These are phyloP conservation scores for Malurus leucopterus DNA, from an alignment of 2,797 vertebrate species.

Conservation along the genomic window DNA sequence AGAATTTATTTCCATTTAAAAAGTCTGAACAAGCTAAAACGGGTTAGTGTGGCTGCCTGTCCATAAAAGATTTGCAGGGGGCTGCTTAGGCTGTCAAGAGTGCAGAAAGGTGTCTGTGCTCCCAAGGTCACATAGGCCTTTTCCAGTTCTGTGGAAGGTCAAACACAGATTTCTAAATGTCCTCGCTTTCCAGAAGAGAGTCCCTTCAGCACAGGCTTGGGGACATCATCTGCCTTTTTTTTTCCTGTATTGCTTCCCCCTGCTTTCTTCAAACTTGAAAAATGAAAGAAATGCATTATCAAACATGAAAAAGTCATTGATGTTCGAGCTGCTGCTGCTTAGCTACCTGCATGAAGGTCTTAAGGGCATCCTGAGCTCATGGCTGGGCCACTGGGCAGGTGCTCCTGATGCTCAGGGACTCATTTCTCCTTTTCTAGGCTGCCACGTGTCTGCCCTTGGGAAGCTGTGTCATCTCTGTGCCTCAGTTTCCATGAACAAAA, in stretches of 20 bases:
- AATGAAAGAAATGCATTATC: neutral
- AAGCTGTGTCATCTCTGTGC: neutral
- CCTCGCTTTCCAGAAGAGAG: neutral
- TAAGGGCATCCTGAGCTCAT: neutral
- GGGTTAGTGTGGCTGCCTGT: neutral
- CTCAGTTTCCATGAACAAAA: neutral
- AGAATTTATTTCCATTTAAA: constrained; percentile 34
- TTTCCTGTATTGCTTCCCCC: neutral
- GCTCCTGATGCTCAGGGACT: neutral
- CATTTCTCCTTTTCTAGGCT: neutral
- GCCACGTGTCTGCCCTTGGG: neutral
- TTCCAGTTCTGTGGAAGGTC: neutral
- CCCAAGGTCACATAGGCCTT: neutral
- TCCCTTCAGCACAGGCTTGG: neutral
- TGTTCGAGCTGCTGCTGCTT: neutral
- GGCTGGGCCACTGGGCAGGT: neutral
- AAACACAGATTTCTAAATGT: neutral
- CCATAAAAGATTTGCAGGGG: neutral
- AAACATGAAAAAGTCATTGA: neutral
- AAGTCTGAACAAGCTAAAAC: neutral
- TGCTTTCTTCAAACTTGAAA: neutral
- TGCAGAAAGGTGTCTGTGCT: neutral
- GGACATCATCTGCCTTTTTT: neutral
- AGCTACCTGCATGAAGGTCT: neutral
- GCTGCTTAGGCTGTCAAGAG: neutral